Evolutionary conservation across 2,888 invertebrate species (phyloP).

Genomic region (Euphydryas editha): DNA sequence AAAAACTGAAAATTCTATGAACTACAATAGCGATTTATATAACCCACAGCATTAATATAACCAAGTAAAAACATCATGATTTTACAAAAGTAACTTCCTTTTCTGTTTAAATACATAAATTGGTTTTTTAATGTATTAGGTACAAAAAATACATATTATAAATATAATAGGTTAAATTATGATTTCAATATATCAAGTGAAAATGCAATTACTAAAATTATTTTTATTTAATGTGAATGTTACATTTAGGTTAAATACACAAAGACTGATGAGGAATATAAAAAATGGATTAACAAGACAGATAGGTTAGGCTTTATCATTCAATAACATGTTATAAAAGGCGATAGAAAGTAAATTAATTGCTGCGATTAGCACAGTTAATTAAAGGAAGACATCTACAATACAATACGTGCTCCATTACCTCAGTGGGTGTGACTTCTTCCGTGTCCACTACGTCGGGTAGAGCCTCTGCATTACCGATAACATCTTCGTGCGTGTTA

Average conservation of each 20-base stretch:
- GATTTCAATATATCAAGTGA: neutral
- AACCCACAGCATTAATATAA: too few relatives aligned
- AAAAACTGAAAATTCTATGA: neutral
- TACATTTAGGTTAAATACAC: conserved; percentile 3
- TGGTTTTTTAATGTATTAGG: neutral
- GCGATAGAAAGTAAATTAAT: conserved; percentile 20
- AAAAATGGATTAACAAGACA: conserved; percentile 13
- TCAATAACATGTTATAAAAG: conserved; percentile 16
- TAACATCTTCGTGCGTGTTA: conserved; percentile 53
- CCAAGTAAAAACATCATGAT: too few relatives aligned
- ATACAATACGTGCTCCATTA: conserved; percentile 76
- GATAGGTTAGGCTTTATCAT: conserved; percentile 15
- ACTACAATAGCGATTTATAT: neutral
- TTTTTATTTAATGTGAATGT: conserved; percentile 12
- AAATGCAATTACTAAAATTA: conserved; percentile 10
- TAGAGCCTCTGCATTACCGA: conserved; percentile 60
- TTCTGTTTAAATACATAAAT: neutral
- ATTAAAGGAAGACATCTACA: conserved; percentile 78
- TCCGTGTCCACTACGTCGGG: conserved; percentile 80
- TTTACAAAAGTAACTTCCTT: too few relatives aligned
- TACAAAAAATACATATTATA: neutral
- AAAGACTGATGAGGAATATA: conserved; percentile 5
- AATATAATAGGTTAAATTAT: conserved; percentile 5
- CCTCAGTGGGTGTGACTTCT: conserved; percentile 80
- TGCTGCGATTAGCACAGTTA: conserved; percentile 64